Evolutionary conservation across 2,113 vertebrate genomes (phyloP).

Genomic region (Tiliqua scincoides): DNA sequence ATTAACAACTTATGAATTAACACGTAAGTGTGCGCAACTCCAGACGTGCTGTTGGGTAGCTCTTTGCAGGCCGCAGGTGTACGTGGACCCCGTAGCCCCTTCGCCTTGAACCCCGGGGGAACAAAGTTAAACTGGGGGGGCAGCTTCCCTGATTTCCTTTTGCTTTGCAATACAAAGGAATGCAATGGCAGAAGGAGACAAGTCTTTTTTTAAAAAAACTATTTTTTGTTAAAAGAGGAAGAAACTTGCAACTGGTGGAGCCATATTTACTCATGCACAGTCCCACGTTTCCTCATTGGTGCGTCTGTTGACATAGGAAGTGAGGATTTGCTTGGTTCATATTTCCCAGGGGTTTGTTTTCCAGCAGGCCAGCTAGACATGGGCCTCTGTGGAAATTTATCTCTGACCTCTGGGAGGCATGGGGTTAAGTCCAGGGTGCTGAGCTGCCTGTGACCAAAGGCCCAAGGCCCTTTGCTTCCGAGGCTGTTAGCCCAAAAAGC

Average conservation of each 20-base stretch:
- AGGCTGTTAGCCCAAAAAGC: no score
- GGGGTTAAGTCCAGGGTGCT: not conserved
- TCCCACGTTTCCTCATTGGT: not conserved
- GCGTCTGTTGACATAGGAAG: slow-evolving; percentile 46
- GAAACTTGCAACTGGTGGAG: slow-evolving; percentile 8
- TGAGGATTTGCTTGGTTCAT: slow-evolving; percentile 25
- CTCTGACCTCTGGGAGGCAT: not conserved
- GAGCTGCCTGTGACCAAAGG: no score
- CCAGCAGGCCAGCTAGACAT: not conserved
- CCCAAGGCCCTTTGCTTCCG: no score
- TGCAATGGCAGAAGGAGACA: slow-evolving; percentile 44
- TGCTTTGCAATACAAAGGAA: not conserved
- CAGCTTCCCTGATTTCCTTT: not conserved
- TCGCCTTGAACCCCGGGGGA: slow-evolving; percentile 37
- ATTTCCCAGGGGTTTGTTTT: slow-evolving; percentile 40
- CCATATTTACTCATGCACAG: slow-evolving; percentile 31
- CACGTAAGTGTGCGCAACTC: slow-evolving; percentile 73
- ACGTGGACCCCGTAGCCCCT: slow-evolving; percentile 21
- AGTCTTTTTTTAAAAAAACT: slow-evolving; percentile 36
- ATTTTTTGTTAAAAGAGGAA: slow-evolving; percentile 39
- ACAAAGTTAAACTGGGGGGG: slow-evolving; percentile 51
- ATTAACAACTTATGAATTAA: slow-evolving; percentile 91
- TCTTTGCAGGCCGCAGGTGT: slow-evolving; percentile 41
- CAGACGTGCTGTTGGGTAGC: not conserved
- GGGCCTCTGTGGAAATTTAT: not conserved